A percentile compares a stretch with the other conserved stretches of the same genome.
Evolutionary conservation across 2,888 invertebrate genomes (phyloP).

Genomic region (Sinohyriopsis cumingii): DNA sequence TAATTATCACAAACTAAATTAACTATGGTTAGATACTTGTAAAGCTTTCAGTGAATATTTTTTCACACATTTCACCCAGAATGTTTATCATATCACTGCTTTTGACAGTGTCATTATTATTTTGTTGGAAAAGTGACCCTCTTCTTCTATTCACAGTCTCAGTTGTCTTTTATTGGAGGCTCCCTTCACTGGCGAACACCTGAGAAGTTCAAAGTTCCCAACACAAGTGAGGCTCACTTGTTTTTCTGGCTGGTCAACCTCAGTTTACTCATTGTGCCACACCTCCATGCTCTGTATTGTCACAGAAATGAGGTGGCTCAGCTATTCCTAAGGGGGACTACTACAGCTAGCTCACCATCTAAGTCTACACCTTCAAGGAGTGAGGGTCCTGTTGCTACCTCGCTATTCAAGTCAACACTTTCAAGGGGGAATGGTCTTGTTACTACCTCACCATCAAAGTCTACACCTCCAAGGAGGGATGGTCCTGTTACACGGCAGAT

Average conservation of each 20-base stretch:
- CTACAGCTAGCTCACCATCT: slow-evolving; percentile 4
- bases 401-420: neutral
- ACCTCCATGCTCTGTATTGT: slow-evolving; percentile 55
- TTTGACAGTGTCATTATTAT: neutral
- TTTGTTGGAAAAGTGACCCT: neutral
- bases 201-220: slow-evolving; percentile 36
- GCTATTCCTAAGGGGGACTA: slow-evolving; percentile 9
- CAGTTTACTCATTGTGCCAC: slow-evolving; percentile 55
- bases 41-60: no score
- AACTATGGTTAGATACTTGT: no score
- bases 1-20: no score
- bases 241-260: slow-evolving; percentile 58
- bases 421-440: slow-evolving; percentile 4
- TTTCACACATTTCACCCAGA: no score
- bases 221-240: slow-evolving; percentile 23
- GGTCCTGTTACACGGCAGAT: slow-evolving; percentile 25
- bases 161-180: slow-evolving; percentile 50
- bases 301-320: slow-evolving; percentile 21
- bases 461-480: slow-evolving; percentile 4
- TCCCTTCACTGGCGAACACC: slow-evolving; percentile 56
- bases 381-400: slow-evolving; percentile 2
- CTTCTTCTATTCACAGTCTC: slow-evolving; percentile 37
- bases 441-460: slow-evolving; percentile 1
- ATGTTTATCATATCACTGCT: neutral
- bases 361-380: slow-evolving; percentile 6